These are phyloP conservation scores for Sturmia bella DNA, from an alignment of 2,888 invertebrate genomes.

Conservation along the genomic window DNA sequence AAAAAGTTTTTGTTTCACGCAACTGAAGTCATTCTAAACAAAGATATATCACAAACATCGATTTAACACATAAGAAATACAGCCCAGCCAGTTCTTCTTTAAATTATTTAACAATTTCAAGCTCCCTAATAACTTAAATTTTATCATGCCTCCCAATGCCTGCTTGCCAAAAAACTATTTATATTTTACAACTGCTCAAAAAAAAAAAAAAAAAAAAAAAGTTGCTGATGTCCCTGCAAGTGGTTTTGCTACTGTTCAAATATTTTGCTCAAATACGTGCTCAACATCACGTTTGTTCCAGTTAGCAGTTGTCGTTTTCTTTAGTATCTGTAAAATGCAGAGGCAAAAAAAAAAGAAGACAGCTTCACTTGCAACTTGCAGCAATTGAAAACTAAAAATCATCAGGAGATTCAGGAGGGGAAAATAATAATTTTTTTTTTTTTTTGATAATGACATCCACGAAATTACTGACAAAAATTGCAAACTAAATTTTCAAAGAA, in stretches of 20 bases:
- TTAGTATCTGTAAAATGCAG: conserved; percentile 22
- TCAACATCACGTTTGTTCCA: conserved; percentile 48
- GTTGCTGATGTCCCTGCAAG: background rate
- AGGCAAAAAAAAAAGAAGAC: conserved; percentile 12
- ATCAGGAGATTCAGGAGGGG: conserved; percentile 34
- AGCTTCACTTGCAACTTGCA: background rate
- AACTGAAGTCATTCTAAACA: no score
- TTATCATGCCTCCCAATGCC: no score
- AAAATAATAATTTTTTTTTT: conserved; percentile 3
- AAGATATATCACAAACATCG: no score
- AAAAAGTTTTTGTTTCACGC: no score
- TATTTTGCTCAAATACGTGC: conserved; percentile 53
- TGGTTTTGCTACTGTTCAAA: background rate
- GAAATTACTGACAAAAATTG: background rate
- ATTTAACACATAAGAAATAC: no score
- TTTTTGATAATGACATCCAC: conserved; percentile 12
- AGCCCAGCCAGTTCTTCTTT: no score
- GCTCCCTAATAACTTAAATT: no score
- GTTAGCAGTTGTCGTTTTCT: conserved; percentile 46
- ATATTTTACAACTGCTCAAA: no score
- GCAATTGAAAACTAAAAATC: background rate
- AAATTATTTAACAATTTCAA: no score
- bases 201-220: no score
- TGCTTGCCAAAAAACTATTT: no score
- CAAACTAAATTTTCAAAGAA: background rate